Evolutionary conservation across 2,797 vertebrate genomes (phyloP), one percentile per base, ranked within the genome.

Genomic region (Myioborus miniatus): DNA sequence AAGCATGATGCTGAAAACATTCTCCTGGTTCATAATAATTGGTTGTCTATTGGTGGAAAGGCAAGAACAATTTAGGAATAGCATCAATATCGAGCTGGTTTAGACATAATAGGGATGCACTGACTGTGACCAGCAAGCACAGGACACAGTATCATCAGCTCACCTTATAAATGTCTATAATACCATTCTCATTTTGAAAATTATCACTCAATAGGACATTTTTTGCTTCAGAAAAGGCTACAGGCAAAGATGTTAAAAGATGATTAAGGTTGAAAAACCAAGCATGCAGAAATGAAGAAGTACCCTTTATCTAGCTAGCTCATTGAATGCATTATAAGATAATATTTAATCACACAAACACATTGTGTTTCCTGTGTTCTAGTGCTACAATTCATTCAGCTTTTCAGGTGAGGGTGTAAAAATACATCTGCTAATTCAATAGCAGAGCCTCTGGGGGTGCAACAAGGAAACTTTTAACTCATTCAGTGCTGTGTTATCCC

Each of bases 221-320:
- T 90, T 94, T 79, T 88, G 19, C 58, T 90, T 90, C 46, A 93
- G 59, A 83, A 77, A 74, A 90, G 47, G 24, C 62, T 80, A 50
- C 32, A 64, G 67, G 81, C 29, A 7, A 83, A 77, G 78, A 70
- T 89, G 37, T 60, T 63, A 53, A 56, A 87, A 56, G 41, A 87
- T 72, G 36, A 59, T 83, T 87, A 72, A 74, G 70, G 30, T 0
- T 82, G 77, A 34, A 69, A 88, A 94, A 86, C 21, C 50, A 95
- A 91, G 59, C 58, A 34, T 77, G 52, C 74, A 72, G 83, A 94
- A 92, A 84, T 72, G 36, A 79, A 60, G 46, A 62, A 80, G 41
- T 59, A 41, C 44, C 41, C 59, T 91, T 78, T 88, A 60, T 83
- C 47, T 39, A 37, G n/a, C 81, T 88, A 46, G 27, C n/a, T 70